Evolutionary conservation across 1,140 invertebrate species (phyloP).

Genomic region (Cryptotermes secundus): DNA sequence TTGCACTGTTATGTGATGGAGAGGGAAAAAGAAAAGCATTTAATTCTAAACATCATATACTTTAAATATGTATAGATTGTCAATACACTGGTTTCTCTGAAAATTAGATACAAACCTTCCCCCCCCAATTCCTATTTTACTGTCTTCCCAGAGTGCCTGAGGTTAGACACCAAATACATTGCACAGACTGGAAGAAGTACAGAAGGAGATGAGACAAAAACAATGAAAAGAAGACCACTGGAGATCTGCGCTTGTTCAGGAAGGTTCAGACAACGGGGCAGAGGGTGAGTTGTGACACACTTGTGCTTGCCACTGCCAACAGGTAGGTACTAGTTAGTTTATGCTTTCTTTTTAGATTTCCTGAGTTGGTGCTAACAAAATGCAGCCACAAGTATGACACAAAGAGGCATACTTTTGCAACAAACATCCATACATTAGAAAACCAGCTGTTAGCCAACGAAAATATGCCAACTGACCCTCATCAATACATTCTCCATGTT

Average conservation of each 20-base stretch:
- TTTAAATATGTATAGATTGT: slow-evolving; percentile 16
- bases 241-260: neutral
- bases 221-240: neutral
- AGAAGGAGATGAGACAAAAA: neutral
- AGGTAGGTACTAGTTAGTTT: too few species aligned
- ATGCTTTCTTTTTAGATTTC: too few species aligned
- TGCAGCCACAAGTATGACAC: too few species aligned
- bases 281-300: neutral
- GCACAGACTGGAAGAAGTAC: neutral
- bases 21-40: neutral
- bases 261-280: neutral
- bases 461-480: slow-evolving; percentile 1
- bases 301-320: neutral
- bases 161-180: neutral
- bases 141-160: neutral
- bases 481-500: neutral
- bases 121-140: neutral
- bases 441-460: neutral
- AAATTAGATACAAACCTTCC: neutral
- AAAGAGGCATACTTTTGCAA: too few species aligned
- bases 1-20: slow-evolving; percentile 3
- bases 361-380: too few species aligned
- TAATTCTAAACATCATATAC: neutral
- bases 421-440: too few species aligned
- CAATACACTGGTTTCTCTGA: neutral